Evolutionary conservation across 2,113 vertebrate species (phyloP).

Genomic region (Catharus bicknelli): DNA sequence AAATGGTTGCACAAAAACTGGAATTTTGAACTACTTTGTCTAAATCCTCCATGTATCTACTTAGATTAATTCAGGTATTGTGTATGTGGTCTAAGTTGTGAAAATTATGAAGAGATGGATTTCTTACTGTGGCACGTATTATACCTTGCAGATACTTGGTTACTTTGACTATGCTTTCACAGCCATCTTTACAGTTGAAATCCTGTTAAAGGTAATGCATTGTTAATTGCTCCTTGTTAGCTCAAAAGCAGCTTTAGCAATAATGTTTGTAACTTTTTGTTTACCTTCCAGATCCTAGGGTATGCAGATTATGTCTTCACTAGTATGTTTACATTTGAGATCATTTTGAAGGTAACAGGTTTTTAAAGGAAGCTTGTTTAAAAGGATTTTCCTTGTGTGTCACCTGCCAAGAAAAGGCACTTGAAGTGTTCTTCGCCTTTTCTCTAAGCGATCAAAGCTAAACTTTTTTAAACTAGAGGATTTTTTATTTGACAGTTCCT

Average conservation of each 20-base stretch:
- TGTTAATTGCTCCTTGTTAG: constrained; percentile 71
- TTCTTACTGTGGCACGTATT: constrained; percentile 72
- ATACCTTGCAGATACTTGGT: constrained; percentile 99
- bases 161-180: constrained; percentile 99
- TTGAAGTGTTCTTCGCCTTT: constrained; percentile 83
- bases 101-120: background rate
- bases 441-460: constrained; percentile 72
- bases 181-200: constrained; percentile 99
- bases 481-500: constrained; percentile 73
- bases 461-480: constrained; percentile 54
- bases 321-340: constrained; percentile 99
- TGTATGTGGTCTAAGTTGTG: constrained; percentile 29
- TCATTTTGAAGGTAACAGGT: constrained; percentile 97
- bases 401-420: constrained; percentile 84
- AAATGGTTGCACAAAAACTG: background rate
- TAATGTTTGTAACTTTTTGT: constrained; percentile 88
- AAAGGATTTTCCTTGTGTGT: constrained; percentile 87
- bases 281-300: constrained; percentile 98
- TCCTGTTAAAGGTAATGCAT: constrained; percentile 97
- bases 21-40: background rate
- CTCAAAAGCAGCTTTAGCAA: constrained; percentile 74
- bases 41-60: background rate
- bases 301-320: constrained; percentile 99
- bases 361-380: constrained; percentile 79
- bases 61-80: background rate